Conservation (phyloP, 1,140 invertebrate genomes). For the Pantala flavescens region DNA sequence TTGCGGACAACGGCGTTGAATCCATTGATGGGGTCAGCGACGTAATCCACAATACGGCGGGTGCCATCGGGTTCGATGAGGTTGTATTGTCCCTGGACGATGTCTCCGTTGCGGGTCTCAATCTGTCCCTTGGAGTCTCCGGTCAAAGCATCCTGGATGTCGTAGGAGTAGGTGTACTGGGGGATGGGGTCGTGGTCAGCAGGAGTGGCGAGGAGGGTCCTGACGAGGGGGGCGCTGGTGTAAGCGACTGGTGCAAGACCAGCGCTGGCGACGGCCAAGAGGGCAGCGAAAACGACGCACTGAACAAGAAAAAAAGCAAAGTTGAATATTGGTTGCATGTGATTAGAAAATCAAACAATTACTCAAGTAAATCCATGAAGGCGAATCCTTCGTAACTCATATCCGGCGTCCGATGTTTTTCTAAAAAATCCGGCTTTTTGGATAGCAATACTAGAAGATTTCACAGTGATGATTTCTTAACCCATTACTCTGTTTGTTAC, state of each 20-base stretch:
- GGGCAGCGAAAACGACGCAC: conserved; percentile 16
- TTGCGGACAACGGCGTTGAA: conserved; percentile 12
- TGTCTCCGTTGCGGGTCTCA: conserved; percentile 24
- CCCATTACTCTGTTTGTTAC: too few relatives aligned
- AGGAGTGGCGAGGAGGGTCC: conserved; percentile 17
- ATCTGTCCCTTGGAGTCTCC: conserved; percentile 24
- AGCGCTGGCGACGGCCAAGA: conserved; percentile 20
- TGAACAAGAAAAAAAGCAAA: background rate
- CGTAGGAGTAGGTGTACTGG: conserved; percentile 22
- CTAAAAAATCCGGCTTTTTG: too few relatives aligned
- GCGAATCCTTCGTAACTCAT: too few relatives aligned
- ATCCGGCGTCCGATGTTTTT: too few relatives aligned
- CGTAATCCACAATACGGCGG: conserved; percentile 19
- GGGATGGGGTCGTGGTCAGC: conserved; percentile 23
- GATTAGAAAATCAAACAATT: too few relatives aligned
- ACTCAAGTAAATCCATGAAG: too few relatives aligned
- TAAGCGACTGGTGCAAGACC: conserved; percentile 23
- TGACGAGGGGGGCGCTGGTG: conserved; percentile 15
- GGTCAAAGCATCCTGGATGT: conserved; percentile 23
- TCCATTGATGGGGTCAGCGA: conserved; percentile 21
- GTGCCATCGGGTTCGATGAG: conserved; percentile 21
- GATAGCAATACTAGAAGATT: too few relatives aligned
- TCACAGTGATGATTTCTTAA: too few relatives aligned
- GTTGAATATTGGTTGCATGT: too few relatives aligned
- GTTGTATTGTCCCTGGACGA: conserved; percentile 26